Conservation (phyloP, 2,113 vertebrate genomes). For the Mellivora capensis region DNA sequence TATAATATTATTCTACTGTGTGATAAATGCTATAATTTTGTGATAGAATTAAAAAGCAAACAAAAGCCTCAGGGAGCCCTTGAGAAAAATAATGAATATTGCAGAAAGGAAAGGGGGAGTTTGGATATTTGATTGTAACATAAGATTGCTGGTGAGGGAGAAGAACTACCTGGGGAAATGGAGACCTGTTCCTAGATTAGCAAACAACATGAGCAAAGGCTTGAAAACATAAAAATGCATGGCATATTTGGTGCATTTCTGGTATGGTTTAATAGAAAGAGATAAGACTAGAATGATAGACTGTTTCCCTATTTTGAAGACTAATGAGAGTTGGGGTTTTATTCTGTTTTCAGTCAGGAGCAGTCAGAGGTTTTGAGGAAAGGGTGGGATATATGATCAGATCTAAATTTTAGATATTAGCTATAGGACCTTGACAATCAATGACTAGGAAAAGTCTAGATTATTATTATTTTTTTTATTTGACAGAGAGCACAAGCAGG, state of each 20-base stretch:
- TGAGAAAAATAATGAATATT: not conserved
- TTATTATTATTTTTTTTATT: too few species aligned
- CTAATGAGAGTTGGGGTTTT: not conserved
- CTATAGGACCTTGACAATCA: not conserved
- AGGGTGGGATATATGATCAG: not conserved
- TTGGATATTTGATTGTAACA: not conserved
- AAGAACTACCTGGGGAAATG: not conserved
- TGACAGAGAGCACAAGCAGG: too few species aligned
- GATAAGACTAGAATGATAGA: not conserved
- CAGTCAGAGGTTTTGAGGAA: not conserved
- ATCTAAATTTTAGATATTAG: slow-evolving; percentile 22
- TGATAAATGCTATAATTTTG: not conserved
- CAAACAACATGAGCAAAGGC: not conserved
- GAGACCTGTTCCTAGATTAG: not conserved
- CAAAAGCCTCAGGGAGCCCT: not conserved
- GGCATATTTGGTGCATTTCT: not conserved
- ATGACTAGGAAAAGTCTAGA: not conserved
- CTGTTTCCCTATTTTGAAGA: slow-evolving; percentile 19
- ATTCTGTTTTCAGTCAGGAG: slow-evolving; percentile 14
- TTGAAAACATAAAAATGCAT: not conserved
- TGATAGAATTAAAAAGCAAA: slow-evolving; percentile 6
- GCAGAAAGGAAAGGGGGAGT: not conserved
- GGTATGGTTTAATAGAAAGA: not conserved
- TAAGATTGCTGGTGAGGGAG: not conserved
- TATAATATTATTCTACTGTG: not conserved